These are phyloP conservation scores for Argyresthia albistria DNA, from an alignment of 2,888 invertebrate species.

Conservation along the genomic window DNA sequence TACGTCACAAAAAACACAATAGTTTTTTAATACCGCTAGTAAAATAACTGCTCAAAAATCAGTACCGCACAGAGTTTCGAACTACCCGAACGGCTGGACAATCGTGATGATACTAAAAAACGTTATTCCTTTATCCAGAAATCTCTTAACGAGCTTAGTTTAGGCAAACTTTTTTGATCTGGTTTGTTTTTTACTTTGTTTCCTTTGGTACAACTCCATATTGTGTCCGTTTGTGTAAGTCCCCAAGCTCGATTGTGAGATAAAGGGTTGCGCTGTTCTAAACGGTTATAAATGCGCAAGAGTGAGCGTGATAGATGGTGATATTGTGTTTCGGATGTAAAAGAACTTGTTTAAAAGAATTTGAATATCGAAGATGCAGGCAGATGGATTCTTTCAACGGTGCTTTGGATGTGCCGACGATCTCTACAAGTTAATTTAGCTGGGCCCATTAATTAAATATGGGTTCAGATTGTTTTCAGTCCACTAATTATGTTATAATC, in stretches of 20 bases:
- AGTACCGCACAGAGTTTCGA: constrained; percentile 45
- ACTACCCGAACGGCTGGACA: constrained; percentile 65
- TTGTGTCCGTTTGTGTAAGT: constrained; percentile 53
- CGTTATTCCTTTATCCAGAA: constrained; percentile 69
- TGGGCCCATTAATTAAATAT: constrained; percentile 69
- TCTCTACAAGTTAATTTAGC: constrained; percentile 70
- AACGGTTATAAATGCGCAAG: constrained; percentile 41
- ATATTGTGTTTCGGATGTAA: neutral
- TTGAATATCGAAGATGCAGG: constrained; percentile 62
- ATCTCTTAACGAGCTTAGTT: constrained; percentile 71
- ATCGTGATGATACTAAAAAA: constrained; percentile 70
- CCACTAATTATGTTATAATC: constrained; percentile 47
- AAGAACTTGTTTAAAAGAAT: constrained; percentile 68
- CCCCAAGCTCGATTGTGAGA: constrained; percentile 36
- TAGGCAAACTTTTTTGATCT: constrained; percentile 71
- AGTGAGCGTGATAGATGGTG: constrained; percentile 56
- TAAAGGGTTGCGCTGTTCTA: constrained; percentile 50
- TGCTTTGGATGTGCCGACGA: constrained; percentile 46
- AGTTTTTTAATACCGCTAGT: neutral
- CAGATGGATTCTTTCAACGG: constrained; percentile 67
- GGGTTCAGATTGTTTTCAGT: constrained; percentile 63
- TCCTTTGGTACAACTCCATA: constrained; percentile 56
- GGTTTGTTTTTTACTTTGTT: constrained; percentile 42
- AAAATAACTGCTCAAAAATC: constrained; percentile 22
- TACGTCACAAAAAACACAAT: constrained; percentile 23